Conservation (phyloP, 2,797 vertebrate genomes). For the Typhlichthys subterraneus region DNA sequence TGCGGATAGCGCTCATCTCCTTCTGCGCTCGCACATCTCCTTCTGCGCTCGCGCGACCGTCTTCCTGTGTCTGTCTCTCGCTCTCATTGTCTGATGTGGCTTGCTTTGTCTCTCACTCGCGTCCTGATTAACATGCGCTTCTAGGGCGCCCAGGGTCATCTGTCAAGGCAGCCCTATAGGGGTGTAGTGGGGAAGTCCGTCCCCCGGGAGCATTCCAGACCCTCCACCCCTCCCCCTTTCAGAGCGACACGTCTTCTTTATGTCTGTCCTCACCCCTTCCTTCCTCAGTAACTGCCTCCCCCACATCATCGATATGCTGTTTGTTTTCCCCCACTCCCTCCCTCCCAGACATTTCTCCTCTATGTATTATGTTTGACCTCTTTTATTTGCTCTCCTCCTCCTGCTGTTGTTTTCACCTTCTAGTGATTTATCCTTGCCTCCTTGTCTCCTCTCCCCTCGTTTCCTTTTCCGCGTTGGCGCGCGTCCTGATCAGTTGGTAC, state of each 20-base stretch:
- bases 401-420: too few species aligned
- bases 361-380: conserved; percentile 24
- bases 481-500: not conserved
- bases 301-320: conserved; percentile 31
- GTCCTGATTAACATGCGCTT: conserved; percentile 68
- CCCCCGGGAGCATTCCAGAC: conserved; percentile 55
- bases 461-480: not conserved
- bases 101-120: conserved; percentile 5
- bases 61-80: not conserved
- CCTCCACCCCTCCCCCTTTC: not conserved
- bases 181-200: conserved; percentile 48
- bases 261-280: conserved; percentile 1
- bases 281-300: conserved; percentile 22
- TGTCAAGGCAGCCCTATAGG: conserved; percentile 55
- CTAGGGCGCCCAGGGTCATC: conserved; percentile 44
- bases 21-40: not conserved
- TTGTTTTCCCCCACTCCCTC: conserved; percentile 37
- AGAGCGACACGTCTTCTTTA: not conserved
- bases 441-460: conserved; percentile 10
- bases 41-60: not conserved
- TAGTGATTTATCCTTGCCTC: not conserved
- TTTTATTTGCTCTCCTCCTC: conserved; percentile 19
- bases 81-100: conserved; percentile 6
- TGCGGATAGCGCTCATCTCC: not conserved
- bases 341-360: conserved; percentile 18